A percentile compares a stretch with the other conserved stretches of the same genome.
Evolutionary conservation across 2,113 vertebrate species (phyloP).

Genomic region (Brachirus orientalis): DNA sequence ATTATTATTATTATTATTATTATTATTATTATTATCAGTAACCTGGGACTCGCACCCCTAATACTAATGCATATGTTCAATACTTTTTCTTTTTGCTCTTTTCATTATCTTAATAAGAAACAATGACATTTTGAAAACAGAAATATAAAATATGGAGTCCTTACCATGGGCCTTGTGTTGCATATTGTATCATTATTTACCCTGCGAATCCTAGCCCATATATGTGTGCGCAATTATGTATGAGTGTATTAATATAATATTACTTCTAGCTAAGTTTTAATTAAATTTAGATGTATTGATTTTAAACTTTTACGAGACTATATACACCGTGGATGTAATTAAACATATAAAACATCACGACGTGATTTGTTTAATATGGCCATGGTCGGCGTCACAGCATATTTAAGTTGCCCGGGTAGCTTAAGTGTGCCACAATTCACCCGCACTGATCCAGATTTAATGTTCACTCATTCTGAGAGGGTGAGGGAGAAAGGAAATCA

Average conservation of each 20-base stretch:
- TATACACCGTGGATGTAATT: constrained; percentile 37
- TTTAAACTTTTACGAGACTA: constrained; percentile 24
- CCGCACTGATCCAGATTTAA: constrained; percentile 40
- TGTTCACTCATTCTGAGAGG: constrained; percentile 37
- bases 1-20: no score
- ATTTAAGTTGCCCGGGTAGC: constrained; percentile 4
- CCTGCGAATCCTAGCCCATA: neutral
- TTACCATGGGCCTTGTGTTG: no score
- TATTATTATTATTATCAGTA: no score
- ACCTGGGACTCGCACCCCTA: no score
- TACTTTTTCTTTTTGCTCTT: no score
- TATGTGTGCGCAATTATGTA: constrained; percentile 10
- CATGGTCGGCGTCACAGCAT: constrained; percentile 1
- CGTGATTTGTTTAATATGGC: neutral
- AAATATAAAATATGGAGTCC: no score
- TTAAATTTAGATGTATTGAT: constrained; percentile 47
- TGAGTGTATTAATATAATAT: constrained; percentile 38
- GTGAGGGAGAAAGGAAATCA: constrained; percentile 2
- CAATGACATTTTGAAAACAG: no score
- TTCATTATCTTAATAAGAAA: no score
- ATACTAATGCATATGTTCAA: no score
- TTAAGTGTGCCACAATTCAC: constrained; percentile 17
- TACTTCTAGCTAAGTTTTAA: constrained; percentile 31
- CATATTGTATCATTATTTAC: no score
- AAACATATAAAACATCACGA: constrained; percentile 23